A percentile compares a stretch with the other conserved stretches of the same genome.
Conservation (phyloP, 23 tunicate genomes). For the Ascidia mentula region DNA sequence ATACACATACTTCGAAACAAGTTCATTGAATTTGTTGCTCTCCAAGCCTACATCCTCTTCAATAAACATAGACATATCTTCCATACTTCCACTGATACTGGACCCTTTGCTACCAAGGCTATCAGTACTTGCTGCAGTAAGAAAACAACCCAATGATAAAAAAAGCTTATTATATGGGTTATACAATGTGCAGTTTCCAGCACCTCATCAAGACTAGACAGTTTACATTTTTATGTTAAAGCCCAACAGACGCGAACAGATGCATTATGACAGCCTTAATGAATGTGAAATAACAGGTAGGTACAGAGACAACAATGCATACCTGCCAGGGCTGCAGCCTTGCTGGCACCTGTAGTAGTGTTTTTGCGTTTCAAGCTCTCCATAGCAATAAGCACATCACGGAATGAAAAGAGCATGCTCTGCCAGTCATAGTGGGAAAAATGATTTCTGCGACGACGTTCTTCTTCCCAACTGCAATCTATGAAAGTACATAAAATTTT, state of each 20-base stretch:
- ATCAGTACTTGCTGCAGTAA: conserved; percentile 39
- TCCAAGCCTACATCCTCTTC: conserved; percentile 35
- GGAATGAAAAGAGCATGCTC: conserved; percentile 72
- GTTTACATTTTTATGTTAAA: too few relatives aligned
- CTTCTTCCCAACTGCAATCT: conserved; percentile 29
- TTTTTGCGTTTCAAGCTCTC: conserved; percentile 73
- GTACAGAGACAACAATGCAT: too few relatives aligned
- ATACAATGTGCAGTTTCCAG: too few relatives aligned
- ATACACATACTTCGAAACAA: conserved; percentile 38
- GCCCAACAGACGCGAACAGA: too few relatives aligned
- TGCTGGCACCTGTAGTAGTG: conserved; percentile 87
- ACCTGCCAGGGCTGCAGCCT: conserved; percentile 82
- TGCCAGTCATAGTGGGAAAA: conserved; percentile 97
- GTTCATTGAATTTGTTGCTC: conserved; percentile 30
- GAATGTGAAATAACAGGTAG: too few relatives aligned
- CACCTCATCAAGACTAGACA: too few relatives aligned
- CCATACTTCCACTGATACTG: conserved; percentile 42
- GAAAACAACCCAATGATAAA: not conserved
- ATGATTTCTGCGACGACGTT: conserved; percentile 39
- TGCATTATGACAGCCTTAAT: too few relatives aligned
- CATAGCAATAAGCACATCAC: conserved; percentile 54
- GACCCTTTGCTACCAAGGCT: conserved; percentile 56
- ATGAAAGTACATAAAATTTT: too few relatives aligned
- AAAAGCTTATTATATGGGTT: too few relatives aligned
- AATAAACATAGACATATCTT: conserved; percentile 37